These are phyloP conservation scores for Cnemophilus loriae DNA, from an alignment of 2,113 vertebrate species.

Conservation along the genomic window DNA sequence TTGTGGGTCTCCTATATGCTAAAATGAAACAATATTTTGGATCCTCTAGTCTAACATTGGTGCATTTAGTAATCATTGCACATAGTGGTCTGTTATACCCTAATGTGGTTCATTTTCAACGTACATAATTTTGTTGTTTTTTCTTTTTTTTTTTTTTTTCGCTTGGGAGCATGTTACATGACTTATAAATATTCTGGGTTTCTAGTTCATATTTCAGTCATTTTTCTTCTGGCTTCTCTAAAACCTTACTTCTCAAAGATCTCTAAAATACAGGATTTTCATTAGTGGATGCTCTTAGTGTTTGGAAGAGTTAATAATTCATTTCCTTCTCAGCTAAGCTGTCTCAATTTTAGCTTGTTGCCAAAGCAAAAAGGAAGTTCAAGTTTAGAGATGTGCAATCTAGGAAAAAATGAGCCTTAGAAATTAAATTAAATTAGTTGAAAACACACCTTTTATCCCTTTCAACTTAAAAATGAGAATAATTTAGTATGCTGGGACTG, in stretches of 20 bases:
- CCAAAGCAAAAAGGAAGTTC: background rate
- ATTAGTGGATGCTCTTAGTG: background rate
- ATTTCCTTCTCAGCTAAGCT: background rate
- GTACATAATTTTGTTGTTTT: background rate
- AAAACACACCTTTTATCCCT: constrained; percentile 28
- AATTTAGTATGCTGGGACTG: background rate
- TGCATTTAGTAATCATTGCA: background rate
- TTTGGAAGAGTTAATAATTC: background rate
- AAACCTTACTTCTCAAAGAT: background rate
- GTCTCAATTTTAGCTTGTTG: background rate
- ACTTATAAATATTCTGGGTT: background rate
- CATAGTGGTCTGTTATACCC: background rate
- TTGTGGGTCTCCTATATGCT: background rate
- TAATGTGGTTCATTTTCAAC: background rate
- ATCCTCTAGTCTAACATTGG: background rate
- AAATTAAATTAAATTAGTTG: constrained; percentile 23
- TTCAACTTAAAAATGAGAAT: constrained; percentile 48
- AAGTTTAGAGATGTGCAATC: background rate
- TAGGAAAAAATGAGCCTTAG: background rate
- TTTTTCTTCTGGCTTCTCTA: background rate
- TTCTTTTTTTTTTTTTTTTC: background rate
- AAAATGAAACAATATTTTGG: background rate
- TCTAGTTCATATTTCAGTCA: background rate
- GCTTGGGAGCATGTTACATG: background rate
- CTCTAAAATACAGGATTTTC: background rate